Percentiles rank a stretch among this genome's conserved stretches.
Evolutionary conservation across 2,113 vertebrate species (phyloP).

Genomic region (Malurus melanocephalus): DNA sequence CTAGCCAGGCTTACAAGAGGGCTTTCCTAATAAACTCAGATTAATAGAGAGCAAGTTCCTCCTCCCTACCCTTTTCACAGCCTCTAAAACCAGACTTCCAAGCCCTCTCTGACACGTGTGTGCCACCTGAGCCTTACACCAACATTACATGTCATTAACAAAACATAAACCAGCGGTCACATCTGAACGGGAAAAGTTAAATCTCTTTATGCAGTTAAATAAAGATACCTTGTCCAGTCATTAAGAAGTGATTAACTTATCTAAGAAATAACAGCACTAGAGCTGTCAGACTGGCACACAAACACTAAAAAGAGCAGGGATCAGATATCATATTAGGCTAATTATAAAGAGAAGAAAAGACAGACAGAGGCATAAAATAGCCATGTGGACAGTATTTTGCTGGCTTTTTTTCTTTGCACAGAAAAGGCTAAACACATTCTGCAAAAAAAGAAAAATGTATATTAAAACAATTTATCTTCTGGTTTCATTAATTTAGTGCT

Average conservation of each 20-base stretch:
- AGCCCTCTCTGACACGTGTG: not conserved
- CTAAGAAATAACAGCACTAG: conserved; percentile 42
- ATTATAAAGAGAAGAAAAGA: conserved; percentile 39
- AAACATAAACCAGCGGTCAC: conserved; percentile 12
- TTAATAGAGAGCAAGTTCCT: conserved; percentile 3
- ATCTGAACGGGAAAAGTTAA: conserved; percentile 49
- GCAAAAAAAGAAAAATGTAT: not conserved
- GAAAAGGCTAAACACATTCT: not conserved
- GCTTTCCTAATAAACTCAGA: not conserved
- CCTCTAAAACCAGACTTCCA: not conserved
- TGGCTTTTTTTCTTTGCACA: not conserved
- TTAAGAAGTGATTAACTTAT: conserved; percentile 58
- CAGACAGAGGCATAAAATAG: conserved; percentile 39
- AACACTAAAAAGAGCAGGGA: conserved; percentile 53
- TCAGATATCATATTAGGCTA: conserved; percentile 47
- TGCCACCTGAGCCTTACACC: not conserved
- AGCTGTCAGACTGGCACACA: conserved; percentile 16
- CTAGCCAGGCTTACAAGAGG: not conserved
- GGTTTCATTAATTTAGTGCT: not conserved
- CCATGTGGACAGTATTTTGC: conserved; percentile 31
- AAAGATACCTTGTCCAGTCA: conserved; percentile 55
- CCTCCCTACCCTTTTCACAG: not conserved
- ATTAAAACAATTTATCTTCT: not conserved
- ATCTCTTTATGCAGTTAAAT: conserved; percentile 50
- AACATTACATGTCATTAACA: not conserved